Evolutionary conservation across 1,140 invertebrate genomes (phyloP), one percentile per base, ranked within the genome.

Genomic region (Dendroctonus valens): DNA sequence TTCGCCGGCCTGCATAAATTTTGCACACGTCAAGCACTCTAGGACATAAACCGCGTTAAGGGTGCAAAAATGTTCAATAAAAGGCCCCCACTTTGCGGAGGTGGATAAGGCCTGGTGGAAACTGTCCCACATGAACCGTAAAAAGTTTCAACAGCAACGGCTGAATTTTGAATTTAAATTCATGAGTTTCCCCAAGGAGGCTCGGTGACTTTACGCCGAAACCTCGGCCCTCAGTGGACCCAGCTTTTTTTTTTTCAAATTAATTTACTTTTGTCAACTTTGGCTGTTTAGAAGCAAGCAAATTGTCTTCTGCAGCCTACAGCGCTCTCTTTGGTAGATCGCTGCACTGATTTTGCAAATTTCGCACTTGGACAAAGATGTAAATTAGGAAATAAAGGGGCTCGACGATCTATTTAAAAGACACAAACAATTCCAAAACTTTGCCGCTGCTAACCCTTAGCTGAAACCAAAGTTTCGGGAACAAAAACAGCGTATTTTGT

Each of bases 131-230:
- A 52, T 14, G 50, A 26, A 26, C 50, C 50, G 50, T 52, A 52
- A 52, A 52, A 52, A 52, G n/a, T 52, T 52, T 52, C 15, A 52
- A 52, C 50, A 52, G 38, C 50, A 52, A 52, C 37, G 50, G 50
- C 50, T n/a, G 50, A 52, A 52, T 52, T 52, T 52, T n/a, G 50
- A 52, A 52, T 52, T 52, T 52, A 52, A 52, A 52, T 52, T 52
- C 50, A 52, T 52, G 50, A 26, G 9, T 52, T 9, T n/a, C 15
- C 15, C 50, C 15, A 9, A 14, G 15, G 50, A 52, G 50, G n/a
- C 5, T 12, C 6, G 9, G n/a, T 26, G 26, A 26, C 26, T 26
- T 26, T 26, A 3, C 1, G 26, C 26, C 26, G 26, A 26, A 26
- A 26, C 26, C 26, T 26, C 26, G 26, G 26, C 26, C 26, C 26